Base-by-base conservation (phyloP, 2,113 vertebrate species). In the Misgurnus mizolepis region DNA sequence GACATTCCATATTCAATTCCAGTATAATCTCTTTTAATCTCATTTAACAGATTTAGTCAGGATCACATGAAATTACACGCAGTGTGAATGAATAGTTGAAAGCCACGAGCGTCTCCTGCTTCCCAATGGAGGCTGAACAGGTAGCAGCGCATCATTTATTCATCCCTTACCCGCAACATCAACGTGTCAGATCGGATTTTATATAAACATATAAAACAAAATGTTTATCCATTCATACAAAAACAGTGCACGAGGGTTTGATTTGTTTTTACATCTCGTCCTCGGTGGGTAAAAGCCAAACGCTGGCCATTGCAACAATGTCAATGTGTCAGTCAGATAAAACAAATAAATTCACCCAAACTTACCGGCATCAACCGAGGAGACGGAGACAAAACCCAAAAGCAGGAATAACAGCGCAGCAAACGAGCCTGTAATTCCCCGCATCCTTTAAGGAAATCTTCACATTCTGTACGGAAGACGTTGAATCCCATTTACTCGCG, bases 301-400 rank as follows among this genome's bases (percentile, higher is more conserved):
- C 0, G 8, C 41, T 66, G 27, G 1, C 58, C 18, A 50, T 49
- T 58, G n/a, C 11, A 27, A 1, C 0, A 18, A 75, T 65, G 22
- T 3, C 73, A 11, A 64, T 64, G 6, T 15, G 7, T 8, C 2
- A 27, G 62, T 43, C 41, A 15, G 39, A 11, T 15, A 6, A n/a
- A 62, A 58, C 22, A 7, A 39, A 17, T 39, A 5, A 39, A 80
- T 84, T 80, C 85, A 85, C 88, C 67, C 78, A 80, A 22, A 92
- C 92, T 93, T 88, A 93, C 92, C 93, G 84, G 92, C 92, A 9
- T 82, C 6, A 70, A 92, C 90, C 79, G 89, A 89, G 84, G 88
- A 88, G 79, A 80, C 83, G 56, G 87, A 85, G 80, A 92, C 80
- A 84, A 81, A 89, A 82, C 87, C 89, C 85, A 90, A 84, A 86